phyloP scores from a whole-genome alignment of 1,140 invertebrate genomes.

The Camponotus vicinus region DNA sequence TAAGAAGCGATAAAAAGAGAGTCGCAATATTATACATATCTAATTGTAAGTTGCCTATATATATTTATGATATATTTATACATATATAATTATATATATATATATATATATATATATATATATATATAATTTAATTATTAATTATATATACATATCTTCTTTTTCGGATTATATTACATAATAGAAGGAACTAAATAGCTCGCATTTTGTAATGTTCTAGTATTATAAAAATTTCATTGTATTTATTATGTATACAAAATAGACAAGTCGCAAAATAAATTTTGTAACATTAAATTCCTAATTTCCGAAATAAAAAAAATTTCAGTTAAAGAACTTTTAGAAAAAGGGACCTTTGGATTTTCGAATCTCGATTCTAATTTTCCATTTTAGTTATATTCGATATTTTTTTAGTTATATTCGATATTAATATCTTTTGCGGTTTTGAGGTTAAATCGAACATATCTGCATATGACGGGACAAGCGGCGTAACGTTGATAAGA shows the following conservation, averaged over 20 bases:
- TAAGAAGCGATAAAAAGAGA: too few relatives aligned
- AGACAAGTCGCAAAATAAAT: background rate
- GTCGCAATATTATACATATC: too few relatives aligned
- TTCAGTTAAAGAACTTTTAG: background rate
- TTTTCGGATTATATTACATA: too few relatives aligned
- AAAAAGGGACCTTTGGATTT: too few relatives aligned
- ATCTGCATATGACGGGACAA: conserved; percentile 14
- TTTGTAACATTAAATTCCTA: background rate
- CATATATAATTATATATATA: too few relatives aligned
- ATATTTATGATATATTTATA: too few relatives aligned
- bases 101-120: too few relatives aligned
- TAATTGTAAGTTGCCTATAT: too few relatives aligned
- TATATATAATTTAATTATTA: too few relatives aligned
- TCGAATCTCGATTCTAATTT: background rate
- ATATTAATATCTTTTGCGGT: conserved; percentile 28
- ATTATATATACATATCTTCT: too few relatives aligned
- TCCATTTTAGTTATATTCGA: background rate
- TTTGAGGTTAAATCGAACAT: conserved; percentile 38
- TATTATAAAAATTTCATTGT: background rate
- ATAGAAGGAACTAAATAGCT: too few relatives aligned
- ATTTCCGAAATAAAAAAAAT: background rate
- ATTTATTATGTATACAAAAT: background rate
- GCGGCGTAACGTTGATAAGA: background rate
- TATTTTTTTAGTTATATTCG: background rate
- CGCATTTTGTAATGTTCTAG: too few relatives aligned